Conservation (phyloP, 2,888 invertebrate genomes). For the Autographa gamma region DNA sequence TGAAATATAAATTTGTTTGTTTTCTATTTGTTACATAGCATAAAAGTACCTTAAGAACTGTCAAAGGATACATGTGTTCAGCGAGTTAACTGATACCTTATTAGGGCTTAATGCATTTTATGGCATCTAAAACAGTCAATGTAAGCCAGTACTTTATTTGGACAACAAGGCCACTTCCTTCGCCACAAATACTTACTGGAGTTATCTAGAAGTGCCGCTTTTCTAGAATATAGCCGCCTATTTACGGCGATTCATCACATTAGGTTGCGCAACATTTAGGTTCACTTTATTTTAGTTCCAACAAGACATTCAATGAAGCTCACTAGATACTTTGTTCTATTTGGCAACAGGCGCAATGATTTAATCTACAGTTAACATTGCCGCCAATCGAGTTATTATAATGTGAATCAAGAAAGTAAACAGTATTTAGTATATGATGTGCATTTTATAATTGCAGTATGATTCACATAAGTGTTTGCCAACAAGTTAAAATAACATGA, state of each 20-base stretch:
- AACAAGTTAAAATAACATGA: conserved; percentile 79
- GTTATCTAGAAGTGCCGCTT: not conserved
- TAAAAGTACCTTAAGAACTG: not conserved
- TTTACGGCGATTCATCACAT: not conserved
- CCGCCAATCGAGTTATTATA: not conserved
- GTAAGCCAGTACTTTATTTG: conserved; percentile 59
- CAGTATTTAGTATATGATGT: conserved; percentile 14
- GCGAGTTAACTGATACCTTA: not conserved
- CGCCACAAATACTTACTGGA: not conserved
- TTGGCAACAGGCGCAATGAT: not conserved
- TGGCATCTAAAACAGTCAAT: conserved; percentile 57
- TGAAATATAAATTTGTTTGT: not conserved
- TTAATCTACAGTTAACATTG: conserved; percentile 1
- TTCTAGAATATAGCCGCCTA: not conserved
- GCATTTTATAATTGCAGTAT: conserved; percentile 46
- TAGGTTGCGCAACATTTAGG: not conserved
- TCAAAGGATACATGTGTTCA: not conserved
- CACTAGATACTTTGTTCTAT: not conserved
- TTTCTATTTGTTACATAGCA: not conserved
- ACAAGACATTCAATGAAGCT: not conserved
- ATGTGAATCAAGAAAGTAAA: not conserved
- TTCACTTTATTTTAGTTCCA: conserved; percentile 1
- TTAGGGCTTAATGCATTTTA: conserved; percentile 16
- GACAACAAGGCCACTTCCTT: conserved; percentile 35
- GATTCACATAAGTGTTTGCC: conserved; percentile 68